A percentile compares a stretch with the other conserved stretches of the same genome.
These are phyloP conservation scores for Saturnia japonica DNA, from an alignment of 2,888 invertebrate genomes.

Conservation along the genomic window DNA sequence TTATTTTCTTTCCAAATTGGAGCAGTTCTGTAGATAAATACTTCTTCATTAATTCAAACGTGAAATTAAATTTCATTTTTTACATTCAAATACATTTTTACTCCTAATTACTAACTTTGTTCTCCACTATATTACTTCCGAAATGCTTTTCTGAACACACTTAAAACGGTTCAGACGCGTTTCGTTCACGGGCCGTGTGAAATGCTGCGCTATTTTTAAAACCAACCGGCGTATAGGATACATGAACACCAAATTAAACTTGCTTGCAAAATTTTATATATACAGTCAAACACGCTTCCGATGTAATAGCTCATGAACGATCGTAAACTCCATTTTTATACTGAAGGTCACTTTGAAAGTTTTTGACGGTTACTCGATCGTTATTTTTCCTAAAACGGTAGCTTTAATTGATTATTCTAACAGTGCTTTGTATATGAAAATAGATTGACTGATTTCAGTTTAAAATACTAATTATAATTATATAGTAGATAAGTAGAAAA, in stretches of 20 bases:
- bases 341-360: slow-evolving; percentile 2
- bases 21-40: background rate
- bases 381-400: background rate
- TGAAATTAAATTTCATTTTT: background rate
- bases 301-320: slow-evolving; percentile 5
- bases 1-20: background rate
- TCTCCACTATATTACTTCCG: background rate
- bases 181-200: slow-evolving; percentile 24
- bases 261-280: slow-evolving; percentile 8
- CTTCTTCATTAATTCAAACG: background rate
- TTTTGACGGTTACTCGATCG: slow-evolving; percentile 3
- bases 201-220: slow-evolving; percentile 27
- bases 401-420: background rate
- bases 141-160: background rate
- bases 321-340: slow-evolving; percentile 9
- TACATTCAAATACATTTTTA: background rate
- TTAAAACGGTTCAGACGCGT: background rate
- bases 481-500: too few species aligned
- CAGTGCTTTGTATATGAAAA: background rate
- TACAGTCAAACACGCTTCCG: slow-evolving; percentile 6
- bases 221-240: slow-evolving; percentile 21
- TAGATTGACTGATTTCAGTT: too few species aligned
- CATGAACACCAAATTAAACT: slow-evolving; percentile 22
- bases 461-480: background rate
- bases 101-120: background rate